Conservation (phyloP, 2,888 invertebrate species). For the Cephus runcator region DNA sequence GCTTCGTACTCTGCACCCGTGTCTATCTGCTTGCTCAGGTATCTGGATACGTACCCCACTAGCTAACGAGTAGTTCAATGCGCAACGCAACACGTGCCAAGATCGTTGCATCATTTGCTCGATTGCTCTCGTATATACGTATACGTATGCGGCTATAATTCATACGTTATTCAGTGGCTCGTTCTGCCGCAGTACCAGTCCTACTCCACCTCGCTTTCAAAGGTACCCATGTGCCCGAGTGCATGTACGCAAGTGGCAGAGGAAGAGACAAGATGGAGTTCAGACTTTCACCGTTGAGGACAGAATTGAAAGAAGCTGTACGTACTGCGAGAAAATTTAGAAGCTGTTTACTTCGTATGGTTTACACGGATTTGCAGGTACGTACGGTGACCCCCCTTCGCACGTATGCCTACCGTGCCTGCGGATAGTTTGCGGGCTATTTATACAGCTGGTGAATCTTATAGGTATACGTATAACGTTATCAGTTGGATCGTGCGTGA, state of each 20-base stretch:
- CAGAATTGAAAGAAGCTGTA: slow-evolving; percentile 18
- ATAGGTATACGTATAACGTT: background rate
- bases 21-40: background rate
- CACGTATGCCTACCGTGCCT: background rate
- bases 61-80: slow-evolving; percentile 33
- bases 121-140: slow-evolving; percentile 35
- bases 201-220: background rate
- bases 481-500: background rate
- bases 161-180: background rate
- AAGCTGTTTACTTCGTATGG: slow-evolving; percentile 14
- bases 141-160: slow-evolving; percentile 16
- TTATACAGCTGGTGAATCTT: background rate
- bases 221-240: background rate
- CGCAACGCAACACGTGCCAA: slow-evolving; percentile 46
- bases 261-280: background rate
- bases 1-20: background rate
- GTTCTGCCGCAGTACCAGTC: background rate
- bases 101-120: slow-evolving; percentile 48
- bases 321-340: slow-evolving; percentile 25
- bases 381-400: background rate
- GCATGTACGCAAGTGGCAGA: background rate
- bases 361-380: slow-evolving; percentile 7
- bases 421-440: background rate
- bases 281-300: slow-evolving; percentile 31
- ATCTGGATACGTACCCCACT: background rate